Evolutionary conservation across 2,888 invertebrate species (phyloP).

Genomic region (Apamea crenata): DNA sequence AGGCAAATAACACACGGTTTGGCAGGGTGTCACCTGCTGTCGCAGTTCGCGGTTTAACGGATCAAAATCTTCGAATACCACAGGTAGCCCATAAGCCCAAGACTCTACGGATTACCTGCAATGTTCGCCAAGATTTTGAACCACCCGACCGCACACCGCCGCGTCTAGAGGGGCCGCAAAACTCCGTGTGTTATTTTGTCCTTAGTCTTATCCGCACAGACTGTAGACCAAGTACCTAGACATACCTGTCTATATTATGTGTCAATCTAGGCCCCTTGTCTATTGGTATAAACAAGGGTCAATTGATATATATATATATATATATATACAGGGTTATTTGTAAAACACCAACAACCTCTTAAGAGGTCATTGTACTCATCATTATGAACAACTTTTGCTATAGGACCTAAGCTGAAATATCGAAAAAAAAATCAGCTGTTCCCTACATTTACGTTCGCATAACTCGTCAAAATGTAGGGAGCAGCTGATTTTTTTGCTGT

Average conservation of each 20-base stretch:
- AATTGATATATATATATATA: slow-evolving; percentile 19
- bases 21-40: background rate
- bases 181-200: background rate
- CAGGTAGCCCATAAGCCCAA: background rate
- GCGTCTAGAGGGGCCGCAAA: background rate
- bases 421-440: too few relatives aligned
- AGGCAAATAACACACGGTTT: background rate
- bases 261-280: slow-evolving; percentile 15
- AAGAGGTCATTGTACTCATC: too few relatives aligned
- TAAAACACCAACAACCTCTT: too few relatives aligned
- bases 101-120: slow-evolving; percentile 6
- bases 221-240: background rate
- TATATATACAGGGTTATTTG: too few relatives aligned
- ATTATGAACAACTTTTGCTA: too few relatives aligned
- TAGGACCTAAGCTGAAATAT: too few relatives aligned
- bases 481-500: too few relatives aligned
- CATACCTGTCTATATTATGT: background rate
- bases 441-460: too few relatives aligned
- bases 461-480: too few relatives aligned
- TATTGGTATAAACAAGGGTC: slow-evolving; percentile 34
- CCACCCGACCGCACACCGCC: background rate
- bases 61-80: slow-evolving; percentile 3
- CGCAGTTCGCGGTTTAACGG: background rate
- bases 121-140: background rate
- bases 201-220: slow-evolving; percentile 2